Evolutionary conservation across 2,797 vertebrate species (phyloP), one percentile per base, ranked within the genome.

Genomic region (Alcedo atthis): DNA sequence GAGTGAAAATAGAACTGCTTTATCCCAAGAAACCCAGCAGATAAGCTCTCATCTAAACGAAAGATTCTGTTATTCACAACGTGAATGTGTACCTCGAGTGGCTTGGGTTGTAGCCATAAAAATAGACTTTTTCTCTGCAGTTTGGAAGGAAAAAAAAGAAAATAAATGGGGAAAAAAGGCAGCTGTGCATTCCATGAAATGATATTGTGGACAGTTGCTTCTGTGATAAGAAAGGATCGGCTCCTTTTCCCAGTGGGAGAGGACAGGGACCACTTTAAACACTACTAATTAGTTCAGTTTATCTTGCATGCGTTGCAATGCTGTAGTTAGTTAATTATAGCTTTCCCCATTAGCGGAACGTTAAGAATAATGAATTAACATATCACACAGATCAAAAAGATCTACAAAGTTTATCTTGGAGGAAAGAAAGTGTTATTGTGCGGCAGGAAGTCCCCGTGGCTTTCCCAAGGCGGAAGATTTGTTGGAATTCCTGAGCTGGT

Each of bases 311-410:
- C 35, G 12, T 92, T 45, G 82, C 90, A 93, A 77, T 94, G 84
- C 87, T 78, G 90, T 89, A 84, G 92, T 96, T 96, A 87, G 96
- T 96, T 98, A 97, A 98, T 97, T 97, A 97, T 84, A 96, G 95
- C 92, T 95, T 96, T 96, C 93, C 94, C 95, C 92, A 97, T 97
- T 97, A 98, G 95, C 94, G 46, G 61, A 74, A 66, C 21, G 95
- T 93, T 96, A 96, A 97, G 95, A 97, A 90, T 96, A 97, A 97
- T 96, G 95, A 96, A 97, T 97, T 96, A 96, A 97, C 97, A 94
- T 86, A 92, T 94, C 89, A 66, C 87, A 81, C 58, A 69, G 96
- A 97, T 98, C 94, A 97, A 97, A 97, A 95, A 85, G 92, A 96
- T 97, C 97, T 90, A 96, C 95, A 77, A 96, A 96, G 96, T 97